These are phyloP conservation scores for Lagria hirta DNA, from an alignment of 2,888 invertebrate species.

Conservation along the genomic window DNA sequence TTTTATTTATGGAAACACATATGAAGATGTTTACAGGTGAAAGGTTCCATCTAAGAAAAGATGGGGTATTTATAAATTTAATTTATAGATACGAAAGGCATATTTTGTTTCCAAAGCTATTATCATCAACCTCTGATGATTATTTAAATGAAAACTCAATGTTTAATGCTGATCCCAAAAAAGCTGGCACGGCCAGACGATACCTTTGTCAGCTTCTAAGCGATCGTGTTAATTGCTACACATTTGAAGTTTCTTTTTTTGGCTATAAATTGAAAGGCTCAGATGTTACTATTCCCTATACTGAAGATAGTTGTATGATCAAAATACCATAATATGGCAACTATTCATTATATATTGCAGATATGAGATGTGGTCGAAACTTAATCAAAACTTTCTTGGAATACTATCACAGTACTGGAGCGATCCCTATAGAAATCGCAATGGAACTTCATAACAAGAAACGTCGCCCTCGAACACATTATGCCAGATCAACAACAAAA, in stretches of 20 bases:
- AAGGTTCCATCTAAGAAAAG: conserved; percentile 6
- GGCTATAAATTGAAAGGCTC: conserved; percentile 77
- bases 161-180: conserved; percentile 87
- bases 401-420: conserved; percentile 76
- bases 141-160: conserved; percentile 83
- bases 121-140: conserved; percentile 85
- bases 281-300: conserved; percentile 78
- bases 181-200: conserved; percentile 85
- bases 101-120: conserved; percentile 89
- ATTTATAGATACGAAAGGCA: conserved; percentile 84
- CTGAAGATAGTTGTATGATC: conserved; percentile 88
- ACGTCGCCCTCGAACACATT: conserved; percentile 35
- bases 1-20: conserved; percentile 93
- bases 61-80: neutral
- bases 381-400: conserved; percentile 75
- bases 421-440: conserved; percentile 59
- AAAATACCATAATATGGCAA: neutral
- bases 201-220: conserved; percentile 74
- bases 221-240: conserved; percentile 83
- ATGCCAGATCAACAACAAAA: conserved; percentile 43
- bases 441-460: conserved; percentile 50
- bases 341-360: conserved; percentile 50
- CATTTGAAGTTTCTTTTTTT: conserved; percentile 86
- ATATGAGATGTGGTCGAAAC: conserved; percentile 77
- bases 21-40: conserved; percentile 86